Base-by-base conservation (phyloP, 2,113 vertebrate genomes). In the Ibidorhyncha struthersii region DNA sequence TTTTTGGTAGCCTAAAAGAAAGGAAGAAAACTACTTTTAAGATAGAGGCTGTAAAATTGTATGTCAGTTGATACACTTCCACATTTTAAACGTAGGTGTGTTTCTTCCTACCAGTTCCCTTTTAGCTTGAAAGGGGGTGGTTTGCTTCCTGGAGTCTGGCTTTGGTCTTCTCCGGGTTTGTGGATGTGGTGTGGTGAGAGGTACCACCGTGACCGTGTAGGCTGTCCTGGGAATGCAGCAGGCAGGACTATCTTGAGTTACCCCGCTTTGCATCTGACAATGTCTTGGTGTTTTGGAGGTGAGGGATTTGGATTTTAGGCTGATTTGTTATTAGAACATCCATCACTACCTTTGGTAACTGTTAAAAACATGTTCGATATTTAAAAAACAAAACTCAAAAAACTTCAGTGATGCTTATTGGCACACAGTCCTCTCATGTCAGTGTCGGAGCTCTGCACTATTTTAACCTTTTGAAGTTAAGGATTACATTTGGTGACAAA, bases 201-300 rank as follows among this genome's bases (percentile, higher is more conserved):
- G 17, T 10, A 3, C n/a, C 1, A 0, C 55, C 58, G 29, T 10
- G 41, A 12, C 23, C 4, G 0, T 2, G 20, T 12, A 6, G 40
- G 32, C 26, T 45, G 47, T 34, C n/a, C n/a, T 32, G 18, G 10
- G 38, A 7, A 9, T 25, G 30, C 41, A 58, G 43, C 50, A 22
- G 40, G 23, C 45, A 73, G 40, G 49, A 13, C 26, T 36, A 12
- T 13, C 26, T 12, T 0, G 3, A 52, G 14, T 18, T 22, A 9
- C 34, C 58, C 30, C 8, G 12, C 21, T 41, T n/a, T 72, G 13
- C 11, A 9, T 59, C 36, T 50, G 59, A 6, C 4, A 23, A 2
- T 10, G 12, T 6, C 9, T 66, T 40, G 22, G 10, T 30, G 49
- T 19, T 30, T 14, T 1, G 2, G 6, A 5, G 5, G 6, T 3